Percentiles rank a stretch among this genome's conserved stretches.
These are phyloP conservation scores for Drosophila lini DNA, from an alignment of 1,140 invertebrate species.

Conservation along the genomic window DNA sequence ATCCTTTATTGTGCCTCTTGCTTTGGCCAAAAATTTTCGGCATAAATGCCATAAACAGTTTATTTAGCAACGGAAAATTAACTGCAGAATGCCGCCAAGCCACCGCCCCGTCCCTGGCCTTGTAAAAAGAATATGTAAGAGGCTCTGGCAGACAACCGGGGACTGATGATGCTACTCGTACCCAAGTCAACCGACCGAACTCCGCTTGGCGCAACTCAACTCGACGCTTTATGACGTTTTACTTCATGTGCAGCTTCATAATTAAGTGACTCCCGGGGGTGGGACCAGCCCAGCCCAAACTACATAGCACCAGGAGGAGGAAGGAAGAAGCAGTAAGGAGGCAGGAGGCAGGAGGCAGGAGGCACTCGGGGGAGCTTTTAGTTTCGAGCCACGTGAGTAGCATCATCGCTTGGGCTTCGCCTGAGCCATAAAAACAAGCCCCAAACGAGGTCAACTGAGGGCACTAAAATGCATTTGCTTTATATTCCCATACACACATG, in stretches of 20 bases:
- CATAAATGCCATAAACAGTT: slow-evolving; percentile 83
- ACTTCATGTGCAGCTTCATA: slow-evolving; percentile 81
- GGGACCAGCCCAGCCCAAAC: not conserved
- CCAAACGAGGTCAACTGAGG: slow-evolving; percentile 78
- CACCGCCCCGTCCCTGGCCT: not conserved
- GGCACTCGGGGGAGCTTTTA: slow-evolving; percentile 74
- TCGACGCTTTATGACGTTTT: slow-evolving; percentile 81
- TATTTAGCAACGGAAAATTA: slow-evolving; percentile 83
- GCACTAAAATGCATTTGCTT: slow-evolving; percentile 76
- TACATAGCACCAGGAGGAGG: slow-evolving; percentile 32
- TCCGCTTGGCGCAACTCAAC: slow-evolving; percentile 50
- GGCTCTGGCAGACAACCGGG: slow-evolving; percentile 45
- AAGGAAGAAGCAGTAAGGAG: not conserved
- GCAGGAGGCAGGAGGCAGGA: not conserved
- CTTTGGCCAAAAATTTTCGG: slow-evolving; percentile 77
- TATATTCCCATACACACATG: slow-evolving; percentile 26
- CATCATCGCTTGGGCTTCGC: slow-evolving; percentile 69
- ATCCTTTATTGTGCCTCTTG: slow-evolving; percentile 59
- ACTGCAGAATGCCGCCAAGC: slow-evolving; percentile 71
- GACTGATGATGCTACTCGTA: slow-evolving; percentile 60
- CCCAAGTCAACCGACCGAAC: slow-evolving; percentile 51
- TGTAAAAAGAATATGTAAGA: slow-evolving; percentile 43
- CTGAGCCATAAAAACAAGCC: slow-evolving; percentile 73
- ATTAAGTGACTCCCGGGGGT: slow-evolving; percentile 70
- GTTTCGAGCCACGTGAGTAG: slow-evolving; percentile 80